Percentiles rank a stretch among this genome's conserved stretches.
Evolutionary conservation across 2,113 vertebrate species (phyloP).

Genomic region (Prochilodus magdalenae): DNA sequence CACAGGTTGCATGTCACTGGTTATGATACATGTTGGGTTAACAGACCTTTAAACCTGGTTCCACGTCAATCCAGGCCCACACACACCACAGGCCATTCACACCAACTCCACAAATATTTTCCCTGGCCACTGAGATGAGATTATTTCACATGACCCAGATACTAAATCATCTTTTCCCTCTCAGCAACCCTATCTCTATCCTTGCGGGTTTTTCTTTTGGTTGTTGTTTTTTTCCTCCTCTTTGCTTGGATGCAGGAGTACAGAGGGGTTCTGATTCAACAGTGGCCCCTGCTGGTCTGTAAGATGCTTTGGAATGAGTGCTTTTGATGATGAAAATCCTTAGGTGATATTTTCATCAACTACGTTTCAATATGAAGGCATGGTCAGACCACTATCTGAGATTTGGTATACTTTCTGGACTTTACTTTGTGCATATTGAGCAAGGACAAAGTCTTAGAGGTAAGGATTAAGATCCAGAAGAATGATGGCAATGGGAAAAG

Average conservation of each 20-base stretch:
- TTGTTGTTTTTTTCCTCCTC: too few relatives aligned
- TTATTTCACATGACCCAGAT: slow-evolving; percentile 74
- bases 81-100: slow-evolving; percentile 53
- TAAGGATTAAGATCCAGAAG: too few relatives aligned
- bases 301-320: neutral
- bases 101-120: slow-evolving; percentile 71
- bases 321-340: neutral
- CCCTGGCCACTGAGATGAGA: slow-evolving; percentile 67
- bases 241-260: slow-evolving; percentile 4
- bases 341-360: neutral
- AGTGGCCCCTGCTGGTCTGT: slow-evolving; percentile 72
- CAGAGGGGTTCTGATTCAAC: slow-evolving; percentile 63
- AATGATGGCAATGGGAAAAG: too few relatives aligned
- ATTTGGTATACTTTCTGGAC: too few relatives aligned
- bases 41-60: slow-evolving; percentile 61
- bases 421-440: too few relatives aligned
- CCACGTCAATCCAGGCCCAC: slow-evolving; percentile 54
- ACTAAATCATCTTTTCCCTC: slow-evolving; percentile 69
- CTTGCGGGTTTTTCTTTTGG: neutral
- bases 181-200: slow-evolving; percentile 10
- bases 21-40: neutral
- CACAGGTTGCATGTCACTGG: neutral
- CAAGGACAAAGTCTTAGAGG: too few relatives aligned
- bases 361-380: neutral
- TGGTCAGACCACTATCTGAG: too few relatives aligned